A percentile compares a stretch with the other conserved stretches of the same genome.
Evolutionary conservation across 2,113 vertebrate genomes (phyloP).

Genomic region (Microtus pennsylvanicus): DNA sequence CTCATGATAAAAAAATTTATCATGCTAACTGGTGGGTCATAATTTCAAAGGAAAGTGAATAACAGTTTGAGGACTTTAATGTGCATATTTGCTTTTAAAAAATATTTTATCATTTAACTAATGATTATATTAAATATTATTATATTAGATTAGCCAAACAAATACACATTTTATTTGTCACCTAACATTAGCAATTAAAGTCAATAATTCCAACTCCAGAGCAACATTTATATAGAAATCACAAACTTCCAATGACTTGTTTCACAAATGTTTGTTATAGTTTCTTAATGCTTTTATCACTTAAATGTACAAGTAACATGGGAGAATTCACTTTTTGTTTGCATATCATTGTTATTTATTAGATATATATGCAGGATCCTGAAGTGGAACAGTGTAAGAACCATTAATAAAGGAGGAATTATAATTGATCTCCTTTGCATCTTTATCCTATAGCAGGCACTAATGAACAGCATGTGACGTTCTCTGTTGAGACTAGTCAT

Average conservation of each 20-base stretch:
- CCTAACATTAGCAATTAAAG: background rate
- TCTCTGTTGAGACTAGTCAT: background rate
- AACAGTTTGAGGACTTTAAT: background rate
- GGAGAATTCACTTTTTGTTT: background rate
- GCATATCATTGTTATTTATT: background rate
- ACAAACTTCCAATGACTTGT: background rate
- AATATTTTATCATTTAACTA: background rate
- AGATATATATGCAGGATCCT: background rate
- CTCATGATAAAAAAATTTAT: background rate
- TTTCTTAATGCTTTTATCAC: background rate
- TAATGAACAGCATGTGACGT: background rate
- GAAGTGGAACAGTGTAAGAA: background rate
- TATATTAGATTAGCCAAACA: background rate
- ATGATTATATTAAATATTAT: background rate
- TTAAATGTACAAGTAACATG: background rate
- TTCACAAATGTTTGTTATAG: background rate
- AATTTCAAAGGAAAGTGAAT: slow-evolving; percentile 43
- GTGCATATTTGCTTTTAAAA: background rate
- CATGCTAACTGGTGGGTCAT: background rate
- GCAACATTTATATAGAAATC: background rate
- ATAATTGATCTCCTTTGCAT: background rate
- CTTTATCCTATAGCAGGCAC: background rate
- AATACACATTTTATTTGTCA: background rate
- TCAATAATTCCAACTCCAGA: background rate
- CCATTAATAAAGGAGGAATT: background rate